These are phyloP conservation scores for Mythimna ferrago DNA, from an alignment of 2,888 invertebrate species.

Conservation along the genomic window DNA sequence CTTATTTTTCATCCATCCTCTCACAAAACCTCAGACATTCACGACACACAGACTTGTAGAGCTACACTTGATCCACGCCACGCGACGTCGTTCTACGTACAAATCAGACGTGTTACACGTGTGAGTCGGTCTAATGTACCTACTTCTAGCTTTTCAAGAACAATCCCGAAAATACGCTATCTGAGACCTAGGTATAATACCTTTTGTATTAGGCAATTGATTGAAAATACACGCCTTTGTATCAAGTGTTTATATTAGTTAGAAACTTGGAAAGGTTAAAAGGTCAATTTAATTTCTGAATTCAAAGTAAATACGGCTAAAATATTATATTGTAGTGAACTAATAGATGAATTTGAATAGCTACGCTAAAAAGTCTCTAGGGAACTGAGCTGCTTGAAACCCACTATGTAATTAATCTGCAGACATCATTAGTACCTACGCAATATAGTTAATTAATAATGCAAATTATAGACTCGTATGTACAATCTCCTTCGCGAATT, in stretches of 20 bases:
- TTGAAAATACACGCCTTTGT: not conserved
- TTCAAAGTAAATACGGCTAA: not conserved
- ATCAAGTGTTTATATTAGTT: conserved; percentile 10
- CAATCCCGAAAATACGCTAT: no score
- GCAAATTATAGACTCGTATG: conserved; percentile 36
- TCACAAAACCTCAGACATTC: no score
- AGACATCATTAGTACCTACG: conserved; percentile 41
- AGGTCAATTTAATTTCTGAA: not conserved
- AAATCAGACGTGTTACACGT: no score
- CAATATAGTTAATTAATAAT: conserved; percentile 42
- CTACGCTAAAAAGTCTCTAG: conserved; percentile 14
- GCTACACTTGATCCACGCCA: no score
- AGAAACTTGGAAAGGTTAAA: not conserved
- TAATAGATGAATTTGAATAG: conserved; percentile 21
- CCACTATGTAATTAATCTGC: conserved; percentile 41
- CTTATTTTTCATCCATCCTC: no score
- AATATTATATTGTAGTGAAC: conserved; percentile 1
- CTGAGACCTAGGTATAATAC: not conserved
- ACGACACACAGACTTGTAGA: no score
- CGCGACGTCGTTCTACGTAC: no score
- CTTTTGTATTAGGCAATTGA: not conserved
- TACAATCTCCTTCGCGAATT: conserved; percentile 32
- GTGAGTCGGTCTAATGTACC: no score
- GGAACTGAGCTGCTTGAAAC: conserved; percentile 11
- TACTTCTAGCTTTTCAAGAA: no score